A percentile compares a stretch with the other conserved stretches of the same genome.
These are phyloP conservation scores for Pachyrhynchus sulphureomaculatus DNA, from an alignment of 1,140 invertebrate genomes.

Conservation along the genomic window DNA sequence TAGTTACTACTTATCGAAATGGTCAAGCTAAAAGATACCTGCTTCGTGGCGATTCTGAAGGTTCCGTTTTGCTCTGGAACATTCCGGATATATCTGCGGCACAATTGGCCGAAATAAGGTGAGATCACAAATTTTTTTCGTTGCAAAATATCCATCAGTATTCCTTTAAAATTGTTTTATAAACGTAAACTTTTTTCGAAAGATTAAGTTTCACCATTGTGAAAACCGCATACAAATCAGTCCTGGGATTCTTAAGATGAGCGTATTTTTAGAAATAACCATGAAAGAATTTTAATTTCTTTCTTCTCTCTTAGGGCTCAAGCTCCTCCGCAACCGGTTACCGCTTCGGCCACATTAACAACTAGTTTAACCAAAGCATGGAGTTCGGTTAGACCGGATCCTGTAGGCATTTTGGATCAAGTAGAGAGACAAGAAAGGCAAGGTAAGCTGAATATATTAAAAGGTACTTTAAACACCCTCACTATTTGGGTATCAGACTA, in stretches of 20 bases:
- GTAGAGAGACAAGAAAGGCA: constrained; percentile 59
- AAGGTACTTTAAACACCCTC: neutral
- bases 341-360: constrained; percentile 69
- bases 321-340: constrained; percentile 45
- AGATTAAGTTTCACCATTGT: no score
- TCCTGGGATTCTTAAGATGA: no score
- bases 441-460: constrained; percentile 27
- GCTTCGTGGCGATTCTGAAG: constrained; percentile 86
- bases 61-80: constrained; percentile 82
- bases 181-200: no score
- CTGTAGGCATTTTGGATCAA: constrained; percentile 89
- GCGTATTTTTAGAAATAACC: no score
- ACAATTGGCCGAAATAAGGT: constrained; percentile 63
- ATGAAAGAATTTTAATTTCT: no score
- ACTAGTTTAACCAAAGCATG: constrained; percentile 83
- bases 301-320: constrained; percentile 10
- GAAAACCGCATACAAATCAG: no score
- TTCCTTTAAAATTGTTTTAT: no score
- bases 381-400: constrained; percentile 81
- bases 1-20: constrained; percentile 65
- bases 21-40: constrained; percentile 69
- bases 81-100: constrained; percentile 77
- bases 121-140: neutral
- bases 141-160: no score
- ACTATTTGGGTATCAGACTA: neutral